Conservation (phyloP, 2,113 vertebrate genomes). For the Eretmochelys imbricata region DNA sequence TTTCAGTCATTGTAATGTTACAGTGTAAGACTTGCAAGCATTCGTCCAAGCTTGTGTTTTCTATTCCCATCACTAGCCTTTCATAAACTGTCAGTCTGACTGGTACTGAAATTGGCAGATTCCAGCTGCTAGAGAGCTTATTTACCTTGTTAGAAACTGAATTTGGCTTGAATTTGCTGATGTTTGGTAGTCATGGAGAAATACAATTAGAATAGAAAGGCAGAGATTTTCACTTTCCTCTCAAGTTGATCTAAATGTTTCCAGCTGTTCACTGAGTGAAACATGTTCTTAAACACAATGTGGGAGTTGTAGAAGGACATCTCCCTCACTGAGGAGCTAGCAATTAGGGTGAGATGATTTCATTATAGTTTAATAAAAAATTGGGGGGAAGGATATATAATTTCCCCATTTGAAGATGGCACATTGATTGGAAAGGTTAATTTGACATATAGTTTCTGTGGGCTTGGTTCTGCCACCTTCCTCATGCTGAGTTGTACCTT, state of each 20-base stretch:
- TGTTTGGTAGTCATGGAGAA: not conserved
- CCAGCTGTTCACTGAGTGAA: slow-evolving; percentile 29
- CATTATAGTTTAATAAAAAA: slow-evolving; percentile 47
- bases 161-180: slow-evolving; percentile 19
- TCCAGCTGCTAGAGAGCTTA: slow-evolving; percentile 13
- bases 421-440: not conserved
- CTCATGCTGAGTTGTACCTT: not conserved
- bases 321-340: slow-evolving; percentile 55
- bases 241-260: slow-evolving; percentile 33
- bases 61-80: slow-evolving; percentile 22
- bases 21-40: not conserved
- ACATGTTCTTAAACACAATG: not conserved
- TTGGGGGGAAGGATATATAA: not conserved
- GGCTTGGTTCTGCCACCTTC: slow-evolving; percentile 17
- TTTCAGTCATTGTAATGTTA: not conserved
- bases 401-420: not conserved
- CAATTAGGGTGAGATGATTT: slow-evolving; percentile 38
- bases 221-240: slow-evolving; percentile 33
- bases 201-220: slow-evolving; percentile 6
- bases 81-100: not conserved
- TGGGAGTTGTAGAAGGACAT: slow-evolving; percentile 21
- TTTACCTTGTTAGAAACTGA: slow-evolving; percentile 43
- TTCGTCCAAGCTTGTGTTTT: not conserved
- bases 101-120: slow-evolving; percentile 8
- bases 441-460: not conserved